Evolutionary conservation across 1,140 invertebrate species (phyloP).

Genomic region (Batillaria attramentaria): DNA sequence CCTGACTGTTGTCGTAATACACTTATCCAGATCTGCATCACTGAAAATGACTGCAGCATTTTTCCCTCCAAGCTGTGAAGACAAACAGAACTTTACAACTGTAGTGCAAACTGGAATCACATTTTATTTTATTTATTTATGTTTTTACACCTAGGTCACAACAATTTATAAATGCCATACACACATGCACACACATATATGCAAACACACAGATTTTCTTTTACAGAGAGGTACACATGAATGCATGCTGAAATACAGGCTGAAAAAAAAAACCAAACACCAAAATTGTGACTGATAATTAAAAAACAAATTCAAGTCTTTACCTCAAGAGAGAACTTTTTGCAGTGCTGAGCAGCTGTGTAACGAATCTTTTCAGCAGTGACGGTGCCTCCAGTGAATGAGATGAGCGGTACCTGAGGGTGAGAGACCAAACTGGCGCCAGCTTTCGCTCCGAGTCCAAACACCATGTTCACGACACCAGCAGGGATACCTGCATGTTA

Average conservation of each 20-base stretch:
- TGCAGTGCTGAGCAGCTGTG: constrained; percentile 72
- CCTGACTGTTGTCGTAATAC: constrained; percentile 72
- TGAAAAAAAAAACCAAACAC: too few species aligned
- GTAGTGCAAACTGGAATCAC: not conserved
- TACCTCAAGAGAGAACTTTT: constrained; percentile 77
- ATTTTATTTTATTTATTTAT: not conserved
- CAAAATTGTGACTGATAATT: not conserved
- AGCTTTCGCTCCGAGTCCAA: constrained; percentile 74
- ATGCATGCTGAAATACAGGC: too few species aligned
- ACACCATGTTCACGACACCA: constrained; percentile 78
- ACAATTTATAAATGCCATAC: not conserved
- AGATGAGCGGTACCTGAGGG: constrained; percentile 71
- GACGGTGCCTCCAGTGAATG: constrained; percentile 77
- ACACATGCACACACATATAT: not conserved
- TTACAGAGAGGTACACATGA: not conserved
- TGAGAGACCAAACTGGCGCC: constrained; percentile 75
- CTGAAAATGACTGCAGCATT: constrained; percentile 77
- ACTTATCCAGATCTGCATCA: constrained; percentile 74
- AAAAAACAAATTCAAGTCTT: not conserved
- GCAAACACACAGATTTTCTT: not conserved
- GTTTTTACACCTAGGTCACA: not conserved
- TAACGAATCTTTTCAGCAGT: constrained; percentile 73
- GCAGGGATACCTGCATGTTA: constrained; percentile 75
- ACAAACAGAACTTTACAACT: not conserved
- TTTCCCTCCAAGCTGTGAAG: constrained; percentile 76